Evolutionary conservation across 2,888 invertebrate species (phyloP), one percentile per base, ranked within the genome.

Genomic region (Caenorhabditis sp.): DNA sequence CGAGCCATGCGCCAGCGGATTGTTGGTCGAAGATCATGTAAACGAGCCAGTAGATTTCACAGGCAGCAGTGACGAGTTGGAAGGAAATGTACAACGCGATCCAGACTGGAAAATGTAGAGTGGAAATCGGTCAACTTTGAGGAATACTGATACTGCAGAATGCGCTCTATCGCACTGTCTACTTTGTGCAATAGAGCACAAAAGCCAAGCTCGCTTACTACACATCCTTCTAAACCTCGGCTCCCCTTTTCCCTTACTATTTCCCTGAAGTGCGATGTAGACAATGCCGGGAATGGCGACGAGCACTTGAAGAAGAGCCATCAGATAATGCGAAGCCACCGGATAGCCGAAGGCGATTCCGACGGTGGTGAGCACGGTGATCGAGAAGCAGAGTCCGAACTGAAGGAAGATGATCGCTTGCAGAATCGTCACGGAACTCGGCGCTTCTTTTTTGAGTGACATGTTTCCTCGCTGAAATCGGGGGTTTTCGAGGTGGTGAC

Each of bases 31-130:
- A 58, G n/a, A 79, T 79, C 79, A 81, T 75, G 51, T 75, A 75
- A 31, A 75, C n/a, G 41, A 82, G 61, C 82, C 82, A 82, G 49
- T 72, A 76, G 59, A 82, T 14, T 22, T 82, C 82, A 44, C 76
- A 72, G 14, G 59, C 12, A 19, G 77, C 64, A 16, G 82, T 82
- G 2, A 82, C 68, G n/a, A 61, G 1, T 73, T 82, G 82, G 49
- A 76, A 73, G 5, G 68, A n/a, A 2, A 66, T 47, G 59, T 76
- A 82, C 35, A 77, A 59, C 0, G 82, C 72, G n/a, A 77, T 44
- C 58, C 64, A 77, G 22, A 77, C 82, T 82, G 73, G 8, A 82
- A 73, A n/a, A 14, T 7, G 16, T 19, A 5, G 19, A 6, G n/a
- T n/a, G n/a, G n/a, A n/a, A n/a, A n/a, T n/a, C n/a, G n/a, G n/a